A percentile compares a stretch with the other conserved stretches of the same genome.
These are phyloP conservation scores for Chesias legatella DNA, from an alignment of 2,888 invertebrate species.

Conservation along the genomic window DNA sequence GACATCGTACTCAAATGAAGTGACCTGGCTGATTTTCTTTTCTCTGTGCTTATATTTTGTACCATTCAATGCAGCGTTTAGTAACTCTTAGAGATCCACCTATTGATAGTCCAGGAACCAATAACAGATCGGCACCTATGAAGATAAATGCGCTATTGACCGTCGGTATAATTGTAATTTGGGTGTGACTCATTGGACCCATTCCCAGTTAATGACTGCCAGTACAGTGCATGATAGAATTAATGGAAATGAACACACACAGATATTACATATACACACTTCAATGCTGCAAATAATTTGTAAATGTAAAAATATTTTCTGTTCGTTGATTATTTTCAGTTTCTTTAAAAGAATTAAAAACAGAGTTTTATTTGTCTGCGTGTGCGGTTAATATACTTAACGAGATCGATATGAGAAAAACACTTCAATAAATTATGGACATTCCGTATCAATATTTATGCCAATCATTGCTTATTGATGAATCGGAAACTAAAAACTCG, in stretches of 20 bases:
- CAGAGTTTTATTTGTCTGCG: conserved; percentile 10
- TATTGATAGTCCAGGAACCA: conserved; percentile 11
- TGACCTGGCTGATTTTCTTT: neutral
- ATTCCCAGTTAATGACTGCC: neutral
- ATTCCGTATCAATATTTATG: conserved; percentile 28
- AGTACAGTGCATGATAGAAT: neutral
- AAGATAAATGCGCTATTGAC: conserved; percentile 5
- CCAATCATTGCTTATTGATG: conserved; percentile 30
- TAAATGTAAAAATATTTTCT: no score
- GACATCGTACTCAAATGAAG: neutral
- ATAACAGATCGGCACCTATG: conserved; percentile 11
- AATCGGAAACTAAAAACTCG: conserved; percentile 28
- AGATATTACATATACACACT: no score
- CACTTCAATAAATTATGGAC: conserved; percentile 25
- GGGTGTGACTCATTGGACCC: neutral
- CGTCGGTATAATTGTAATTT: conserved; percentile 3
- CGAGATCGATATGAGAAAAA: conserved; percentile 26
- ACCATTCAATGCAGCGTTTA: neutral
- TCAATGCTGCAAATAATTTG: no score
- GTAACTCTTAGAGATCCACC: neutral
- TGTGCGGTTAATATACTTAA: conserved; percentile 27
- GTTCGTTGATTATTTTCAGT: no score
- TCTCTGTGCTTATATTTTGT: neutral
- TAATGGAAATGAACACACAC: no score
- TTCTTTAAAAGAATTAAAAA: neutral